Percentiles rank a stretch among this genome's conserved stretches.
phyloP scores from a whole-genome alignment of 2,113 vertebrate genomes.

The Morone chrysops region DNA sequence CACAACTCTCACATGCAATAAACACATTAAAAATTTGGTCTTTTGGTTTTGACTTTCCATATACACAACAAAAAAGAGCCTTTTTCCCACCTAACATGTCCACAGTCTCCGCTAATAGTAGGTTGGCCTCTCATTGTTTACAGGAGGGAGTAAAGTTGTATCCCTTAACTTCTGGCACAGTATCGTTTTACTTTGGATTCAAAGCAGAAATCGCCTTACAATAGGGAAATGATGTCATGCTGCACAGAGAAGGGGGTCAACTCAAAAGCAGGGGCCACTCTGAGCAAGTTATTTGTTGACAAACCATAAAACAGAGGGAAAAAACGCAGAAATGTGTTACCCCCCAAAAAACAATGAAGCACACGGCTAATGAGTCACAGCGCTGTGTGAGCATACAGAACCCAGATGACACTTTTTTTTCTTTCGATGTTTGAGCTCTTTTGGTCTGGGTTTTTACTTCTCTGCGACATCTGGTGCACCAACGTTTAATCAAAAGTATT shows the following conservation, averaged over 20 bases:
- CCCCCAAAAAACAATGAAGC: slow-evolving; percentile 48
- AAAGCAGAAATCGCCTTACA: slow-evolving; percentile 49
- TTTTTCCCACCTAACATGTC: slow-evolving; percentile 26
- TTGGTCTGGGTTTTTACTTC: slow-evolving; percentile 38
- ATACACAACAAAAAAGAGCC: slow-evolving; percentile 17
- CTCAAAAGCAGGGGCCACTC: slow-evolving; percentile 36
- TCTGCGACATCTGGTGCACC: slow-evolving; percentile 25
- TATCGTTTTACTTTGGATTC: slow-evolving; percentile 47
- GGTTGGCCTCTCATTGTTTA: slow-evolving; percentile 62
- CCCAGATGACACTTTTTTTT: slow-evolving; percentile 61
- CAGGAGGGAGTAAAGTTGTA: slow-evolving; percentile 44
- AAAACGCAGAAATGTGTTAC: slow-evolving; percentile 50
- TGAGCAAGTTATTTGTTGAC: slow-evolving; percentile 61
- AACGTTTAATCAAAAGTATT: slow-evolving; percentile 48
- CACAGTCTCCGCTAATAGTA: slow-evolving; percentile 13
- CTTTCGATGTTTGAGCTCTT: slow-evolving; percentile 35
- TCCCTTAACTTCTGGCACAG: slow-evolving; percentile 58
- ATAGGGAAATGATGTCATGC: slow-evolving; percentile 66
- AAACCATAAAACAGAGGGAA: slow-evolving; percentile 56
- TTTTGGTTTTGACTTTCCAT: slow-evolving; percentile 53
- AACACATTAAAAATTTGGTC: slow-evolving; percentile 30
- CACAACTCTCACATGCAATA: slow-evolving; percentile 29
- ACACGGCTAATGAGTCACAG: slow-evolving; percentile 63
- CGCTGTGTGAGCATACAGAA: slow-evolving; percentile 41
- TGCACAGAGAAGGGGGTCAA: slow-evolving; percentile 18